Evolutionary conservation across 2,888 invertebrate species (phyloP), one percentile per base, ranked within the genome.

Genomic region (Galerucella calmariensis): DNA sequence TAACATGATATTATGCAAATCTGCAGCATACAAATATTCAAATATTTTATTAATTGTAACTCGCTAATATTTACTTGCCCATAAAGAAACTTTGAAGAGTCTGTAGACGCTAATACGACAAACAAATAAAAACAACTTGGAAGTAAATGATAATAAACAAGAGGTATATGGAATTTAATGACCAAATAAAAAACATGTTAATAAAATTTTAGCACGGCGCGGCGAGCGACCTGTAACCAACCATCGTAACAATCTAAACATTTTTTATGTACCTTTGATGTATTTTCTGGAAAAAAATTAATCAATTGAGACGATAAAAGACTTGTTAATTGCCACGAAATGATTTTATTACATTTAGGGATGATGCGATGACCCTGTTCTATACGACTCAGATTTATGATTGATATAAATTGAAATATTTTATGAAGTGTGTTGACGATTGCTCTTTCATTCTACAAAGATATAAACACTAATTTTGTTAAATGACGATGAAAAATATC

Each of bases 91-190:
- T 62, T 71, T 65, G 69, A 69, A 59, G 48, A 41, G 59, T 58
- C 56, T 58, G 48, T 48, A 16, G 69, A 24, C 48, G 24, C 48
- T 71, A 71, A 71, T 67, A 71, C 16, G 41, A 20, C 51, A 27
- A 20, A 69, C 69, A 71, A 71, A 71, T 65, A 53, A 71, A 71
- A 71, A 71, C 65, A 71, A 65, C 71, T 56, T 63, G 65, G 63
- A 44, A 71, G 65, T 71, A 71, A 63, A 71, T 71, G 71, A 71
- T 71, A 65, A 65, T 65, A 71, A 71, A 71, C 65, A 63, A 71
- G 58, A 71, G 58, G 56, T 65, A 20, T 20, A 63, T 59, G 71
- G 71, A 71, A 71, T 71, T 71, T 71, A 56, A 71, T 71, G 71
- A 71, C 65, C 71, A 65, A 71, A 71, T 65, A 71, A 71, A 71